Percentiles rank a stretch among this genome's conserved stretches.
These are phyloP conservation scores for Lipophrys pholis DNA, from an alignment of 2,113 vertebrate species.

Conservation along the genomic window DNA sequence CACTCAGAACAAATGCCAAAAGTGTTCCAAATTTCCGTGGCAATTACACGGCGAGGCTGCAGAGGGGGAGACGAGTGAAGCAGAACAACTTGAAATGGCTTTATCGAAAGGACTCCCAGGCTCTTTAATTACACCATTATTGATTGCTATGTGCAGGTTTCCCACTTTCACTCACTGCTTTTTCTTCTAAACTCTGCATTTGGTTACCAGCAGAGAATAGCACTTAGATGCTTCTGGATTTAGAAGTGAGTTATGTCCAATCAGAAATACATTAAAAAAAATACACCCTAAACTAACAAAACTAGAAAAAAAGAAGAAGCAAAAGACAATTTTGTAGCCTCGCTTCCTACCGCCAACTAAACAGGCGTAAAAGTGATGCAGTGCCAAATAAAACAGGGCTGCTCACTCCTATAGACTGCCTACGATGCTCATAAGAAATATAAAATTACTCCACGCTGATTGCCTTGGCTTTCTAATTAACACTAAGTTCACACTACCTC, in stretches of 20 bases:
- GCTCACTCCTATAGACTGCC: no score
- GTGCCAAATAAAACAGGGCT: no score
- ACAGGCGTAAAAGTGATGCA: no score
- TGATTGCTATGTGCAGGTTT: slow-evolving; percentile 72
- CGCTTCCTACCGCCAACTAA: no score
- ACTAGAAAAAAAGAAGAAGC: no score
- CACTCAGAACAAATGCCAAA: slow-evolving; percentile 68
- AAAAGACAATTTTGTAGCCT: no score
- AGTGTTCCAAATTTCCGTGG: slow-evolving; percentile 77
- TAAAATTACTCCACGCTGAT: no score
- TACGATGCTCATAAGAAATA: no score
- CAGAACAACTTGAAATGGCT: slow-evolving; percentile 78
- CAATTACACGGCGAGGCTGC: slow-evolving; percentile 66
- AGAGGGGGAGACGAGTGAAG: slow-evolving; percentile 63
- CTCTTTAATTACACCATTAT: slow-evolving; percentile 81
- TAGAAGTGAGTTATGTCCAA: not conserved
- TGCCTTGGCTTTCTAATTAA: no score
- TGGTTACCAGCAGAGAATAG: slow-evolving; percentile 34
- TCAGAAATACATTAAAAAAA: no score
- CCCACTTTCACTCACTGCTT: slow-evolving; percentile 55
- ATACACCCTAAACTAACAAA: no score
- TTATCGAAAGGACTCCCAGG: slow-evolving; percentile 76
- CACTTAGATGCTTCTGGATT: slow-evolving; percentile 29
- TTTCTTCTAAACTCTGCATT: slow-evolving; percentile 60
- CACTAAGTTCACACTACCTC: no score